Evolutionary conservation across 1,140 invertebrate species (phyloP).

Genomic region (Drosophila watanabei): DNA sequence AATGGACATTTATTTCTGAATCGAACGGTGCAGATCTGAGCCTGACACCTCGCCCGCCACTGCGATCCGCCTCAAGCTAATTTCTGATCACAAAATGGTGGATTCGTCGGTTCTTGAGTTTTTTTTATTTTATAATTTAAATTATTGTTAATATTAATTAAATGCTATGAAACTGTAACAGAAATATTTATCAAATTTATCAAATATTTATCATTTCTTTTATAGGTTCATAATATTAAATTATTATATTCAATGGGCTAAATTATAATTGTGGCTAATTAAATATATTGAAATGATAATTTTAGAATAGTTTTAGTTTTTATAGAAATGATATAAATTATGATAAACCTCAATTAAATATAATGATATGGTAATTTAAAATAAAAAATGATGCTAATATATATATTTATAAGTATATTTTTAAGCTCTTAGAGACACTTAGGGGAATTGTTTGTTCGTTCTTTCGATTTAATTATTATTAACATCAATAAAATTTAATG

Average conservation of each 20-base stretch:
- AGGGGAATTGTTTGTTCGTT: no score
- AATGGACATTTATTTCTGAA: conserved; percentile 73
- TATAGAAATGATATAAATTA: no score
- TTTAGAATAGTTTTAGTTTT: no score
- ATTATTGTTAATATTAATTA: neutral
- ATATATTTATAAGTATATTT: no score
- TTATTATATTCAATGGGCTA: neutral
- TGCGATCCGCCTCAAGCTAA: conserved; percentile 42
- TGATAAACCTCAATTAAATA: no score
- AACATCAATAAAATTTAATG: no score
- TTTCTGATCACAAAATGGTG: conserved; percentile 34
- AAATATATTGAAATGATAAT: neutral
- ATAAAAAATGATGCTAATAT: no score
- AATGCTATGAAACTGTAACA: neutral
- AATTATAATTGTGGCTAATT: neutral
- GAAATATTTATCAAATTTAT: no score
- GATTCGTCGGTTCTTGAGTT: neutral
- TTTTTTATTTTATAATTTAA: neutral
- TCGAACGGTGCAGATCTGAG: conserved; percentile 54
- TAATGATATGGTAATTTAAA: no score
- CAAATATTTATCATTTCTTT: no score
- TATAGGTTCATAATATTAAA: no score
- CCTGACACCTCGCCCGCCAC: conserved; percentile 56
- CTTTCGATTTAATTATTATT: no score
- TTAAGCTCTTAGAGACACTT: neutral